Percentiles rank a stretch among this genome's conserved stretches.
These are phyloP conservation scores for Lindbergichthys nudifrons DNA, from an alignment of 2,797 vertebrate genomes.

Conservation along the genomic window DNA sequence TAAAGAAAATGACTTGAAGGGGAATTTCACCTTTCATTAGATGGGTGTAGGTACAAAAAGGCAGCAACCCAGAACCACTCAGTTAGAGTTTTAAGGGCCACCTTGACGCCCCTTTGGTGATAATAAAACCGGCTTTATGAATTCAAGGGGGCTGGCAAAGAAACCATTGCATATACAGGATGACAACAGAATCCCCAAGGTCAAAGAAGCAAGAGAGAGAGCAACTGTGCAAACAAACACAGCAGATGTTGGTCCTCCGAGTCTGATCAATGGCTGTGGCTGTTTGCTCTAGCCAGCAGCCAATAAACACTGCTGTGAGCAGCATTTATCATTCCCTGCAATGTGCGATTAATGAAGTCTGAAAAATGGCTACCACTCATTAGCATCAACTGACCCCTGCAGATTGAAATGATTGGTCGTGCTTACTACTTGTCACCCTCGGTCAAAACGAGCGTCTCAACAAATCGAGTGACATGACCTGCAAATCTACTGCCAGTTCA, in stretches of 20 bases:
- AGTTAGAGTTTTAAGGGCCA: conserved; percentile 23
- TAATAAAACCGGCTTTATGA: conserved; percentile 40
- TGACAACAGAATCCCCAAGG: conserved; percentile 42
- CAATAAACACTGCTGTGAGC: conserved; percentile 41
- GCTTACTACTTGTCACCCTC: conserved; percentile 52
- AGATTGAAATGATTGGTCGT: conserved; percentile 55
- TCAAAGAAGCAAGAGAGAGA: conserved; percentile 34
- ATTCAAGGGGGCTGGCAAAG: conserved; percentile 11
- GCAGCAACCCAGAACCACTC: background rate
- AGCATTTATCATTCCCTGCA: conserved; percentile 59
- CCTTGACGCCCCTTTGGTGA: conserved; percentile 12
- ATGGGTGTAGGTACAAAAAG: background rate
- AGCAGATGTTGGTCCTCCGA: conserved; percentile 47
- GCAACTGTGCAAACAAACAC: conserved; percentile 53
- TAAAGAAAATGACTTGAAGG: conserved; percentile 14
- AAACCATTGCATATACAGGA: conserved; percentile 17
- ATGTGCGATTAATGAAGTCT: conserved; percentile 70
- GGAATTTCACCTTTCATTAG: conserved; percentile 27
- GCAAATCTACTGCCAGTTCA: conserved; percentile 33
- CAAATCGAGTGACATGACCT: conserved; percentile 50
- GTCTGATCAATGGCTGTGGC: conserved; percentile 61
- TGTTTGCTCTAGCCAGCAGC: conserved; percentile 43
- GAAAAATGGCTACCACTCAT: conserved; percentile 60
- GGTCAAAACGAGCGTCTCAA: conserved; percentile 39
- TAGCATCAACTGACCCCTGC: conserved; percentile 64